Evolutionary conservation across 2,113 vertebrate genomes (phyloP).

Genomic region (Trochalopteron elliotii): DNA sequence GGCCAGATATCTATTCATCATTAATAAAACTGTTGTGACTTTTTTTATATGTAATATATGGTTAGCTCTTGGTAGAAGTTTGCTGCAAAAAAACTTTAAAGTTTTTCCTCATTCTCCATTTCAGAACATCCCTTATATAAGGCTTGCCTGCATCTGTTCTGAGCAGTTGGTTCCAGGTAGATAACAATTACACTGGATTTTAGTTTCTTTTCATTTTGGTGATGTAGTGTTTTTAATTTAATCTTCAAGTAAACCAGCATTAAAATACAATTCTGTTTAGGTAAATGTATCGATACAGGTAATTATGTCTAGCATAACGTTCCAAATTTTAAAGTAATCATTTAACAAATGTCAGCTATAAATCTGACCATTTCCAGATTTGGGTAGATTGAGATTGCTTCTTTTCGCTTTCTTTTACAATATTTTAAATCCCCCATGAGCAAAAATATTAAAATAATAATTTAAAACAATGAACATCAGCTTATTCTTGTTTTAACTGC

Average conservation of each 20-base stretch:
- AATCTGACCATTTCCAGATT: background rate
- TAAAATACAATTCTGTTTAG: background rate
- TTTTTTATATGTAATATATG: background rate
- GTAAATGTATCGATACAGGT: background rate
- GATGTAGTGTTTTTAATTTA: constrained; percentile 33
- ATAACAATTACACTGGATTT: background rate
- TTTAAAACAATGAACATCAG: background rate
- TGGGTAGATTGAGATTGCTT: background rate
- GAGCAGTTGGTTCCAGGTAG: background rate
- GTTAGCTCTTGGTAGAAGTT: background rate
- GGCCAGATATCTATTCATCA: background rate
- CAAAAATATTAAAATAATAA: background rate
- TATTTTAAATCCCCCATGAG: background rate
- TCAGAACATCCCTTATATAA: background rate
- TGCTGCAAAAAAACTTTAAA: background rate
- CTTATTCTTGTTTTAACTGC: background rate
- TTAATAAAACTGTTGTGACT: background rate
- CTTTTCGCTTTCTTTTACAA: background rate
- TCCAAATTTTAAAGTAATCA: background rate
- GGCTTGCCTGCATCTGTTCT: background rate
- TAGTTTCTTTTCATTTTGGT: constrained; percentile 5
- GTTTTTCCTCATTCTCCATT: background rate
- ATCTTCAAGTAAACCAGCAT: background rate
- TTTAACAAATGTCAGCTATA: background rate
- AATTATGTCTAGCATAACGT: background rate